Percentiles rank a stretch among this genome's conserved stretches.
These are phyloP conservation scores for Azorinus chamasolen DNA, from an alignment of 2,888 invertebrate genomes.

Conservation along the genomic window DNA sequence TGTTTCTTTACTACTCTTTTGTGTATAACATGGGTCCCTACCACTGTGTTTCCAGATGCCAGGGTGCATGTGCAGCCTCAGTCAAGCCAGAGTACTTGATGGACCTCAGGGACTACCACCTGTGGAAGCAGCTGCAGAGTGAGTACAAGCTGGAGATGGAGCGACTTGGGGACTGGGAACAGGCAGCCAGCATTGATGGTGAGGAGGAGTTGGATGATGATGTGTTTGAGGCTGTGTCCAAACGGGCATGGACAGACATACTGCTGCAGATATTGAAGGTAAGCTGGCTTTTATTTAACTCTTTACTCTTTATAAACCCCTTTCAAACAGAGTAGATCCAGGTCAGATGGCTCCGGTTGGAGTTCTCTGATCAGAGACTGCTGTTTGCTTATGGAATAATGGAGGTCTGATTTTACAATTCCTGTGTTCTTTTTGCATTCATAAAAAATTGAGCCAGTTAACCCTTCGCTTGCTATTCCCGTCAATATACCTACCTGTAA, in stretches of 20 bases:
- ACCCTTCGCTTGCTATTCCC: too few species aligned
- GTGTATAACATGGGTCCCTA: too few species aligned
- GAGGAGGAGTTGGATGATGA: conserved; percentile 83
- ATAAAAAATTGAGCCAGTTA: too few species aligned
- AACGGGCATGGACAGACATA: conserved; percentile 86
- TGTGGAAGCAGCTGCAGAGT: conserved; percentile 84
- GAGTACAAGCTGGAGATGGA: conserved; percentile 70
- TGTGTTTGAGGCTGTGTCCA: conserved; percentile 86
- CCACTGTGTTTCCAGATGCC: conserved; percentile 74
- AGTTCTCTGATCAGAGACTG: too few species aligned
- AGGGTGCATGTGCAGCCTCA: conserved; percentile 85
- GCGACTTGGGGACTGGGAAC: conserved; percentile 69
- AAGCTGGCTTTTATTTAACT: conserved; percentile 1
- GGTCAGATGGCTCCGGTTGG: too few species aligned
- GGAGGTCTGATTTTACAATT: too few species aligned
- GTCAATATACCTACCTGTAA: too few species aligned
- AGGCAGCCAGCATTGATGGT: conserved; percentile 70
- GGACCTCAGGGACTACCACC: conserved; percentile 83
- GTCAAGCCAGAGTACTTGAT: conserved; percentile 86
- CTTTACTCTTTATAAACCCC: background rate
- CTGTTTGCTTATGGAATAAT: too few species aligned
- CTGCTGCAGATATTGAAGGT: conserved; percentile 86
- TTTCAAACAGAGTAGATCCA: too few species aligned
- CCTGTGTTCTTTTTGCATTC: too few species aligned
- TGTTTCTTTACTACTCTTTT: too few species aligned